Evolutionary conservation across 2,113 vertebrate genomes (phyloP).

Genomic region (Forbesichthys agassizii): DNA sequence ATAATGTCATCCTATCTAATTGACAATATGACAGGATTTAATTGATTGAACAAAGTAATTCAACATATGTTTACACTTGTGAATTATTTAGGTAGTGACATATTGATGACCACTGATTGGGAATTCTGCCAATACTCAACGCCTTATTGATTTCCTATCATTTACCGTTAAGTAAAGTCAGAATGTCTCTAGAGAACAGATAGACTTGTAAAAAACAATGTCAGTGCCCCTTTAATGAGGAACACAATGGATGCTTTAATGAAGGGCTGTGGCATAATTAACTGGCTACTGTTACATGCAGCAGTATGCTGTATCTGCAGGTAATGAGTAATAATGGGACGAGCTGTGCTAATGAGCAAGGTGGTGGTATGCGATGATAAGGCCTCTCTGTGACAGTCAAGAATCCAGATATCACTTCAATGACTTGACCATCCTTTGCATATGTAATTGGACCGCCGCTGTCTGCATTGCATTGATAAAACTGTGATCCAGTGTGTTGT

Average conservation of each 20-base stretch:
- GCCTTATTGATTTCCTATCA: slow-evolving; percentile 24
- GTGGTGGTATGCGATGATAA: slow-evolving; percentile 49
- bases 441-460: slow-evolving; percentile 50
- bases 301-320: slow-evolving; percentile 42
- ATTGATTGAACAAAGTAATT: slow-evolving; percentile 47
- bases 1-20: too few species aligned
- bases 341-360: slow-evolving; percentile 63
- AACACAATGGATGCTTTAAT: slow-evolving; percentile 61
- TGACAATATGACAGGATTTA: slow-evolving; percentile 27
- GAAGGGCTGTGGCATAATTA: slow-evolving; percentile 45
- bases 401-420: slow-evolving; percentile 61
- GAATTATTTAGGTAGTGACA: slow-evolving; percentile 33
- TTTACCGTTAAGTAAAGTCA: slow-evolving; percentile 21
- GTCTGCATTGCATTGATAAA: slow-evolving; percentile 64
- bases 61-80: slow-evolving; percentile 53
- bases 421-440: slow-evolving; percentile 68
- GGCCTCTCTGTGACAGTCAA: slow-evolving; percentile 38
- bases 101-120: slow-evolving; percentile 8
- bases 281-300: slow-evolving; percentile 60
- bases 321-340: slow-evolving; percentile 56
- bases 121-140: slow-evolving; percentile 21
- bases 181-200: slow-evolving; percentile 31
- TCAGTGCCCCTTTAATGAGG: slow-evolving; percentile 24
- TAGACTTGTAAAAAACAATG: slow-evolving; percentile 38
- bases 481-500: slow-evolving; percentile 28